Evolutionary conservation across 2,888 invertebrate genomes (phyloP).

Genomic region (Pardosa pseudoannulata): DNA sequence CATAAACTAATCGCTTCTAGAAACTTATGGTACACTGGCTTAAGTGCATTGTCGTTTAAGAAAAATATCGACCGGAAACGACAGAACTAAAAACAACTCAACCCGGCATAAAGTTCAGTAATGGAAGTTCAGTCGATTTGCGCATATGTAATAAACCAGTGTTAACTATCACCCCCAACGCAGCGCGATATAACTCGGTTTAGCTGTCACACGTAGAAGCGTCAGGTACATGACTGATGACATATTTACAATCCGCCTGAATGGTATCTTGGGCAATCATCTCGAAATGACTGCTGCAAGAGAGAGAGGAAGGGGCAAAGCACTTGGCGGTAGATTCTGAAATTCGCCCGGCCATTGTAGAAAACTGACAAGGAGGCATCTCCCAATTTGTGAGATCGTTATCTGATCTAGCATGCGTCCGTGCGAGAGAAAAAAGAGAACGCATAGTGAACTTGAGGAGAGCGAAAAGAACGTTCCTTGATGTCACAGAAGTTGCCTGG

Average conservation of each 20-base stretch:
- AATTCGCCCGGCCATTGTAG: neutral
- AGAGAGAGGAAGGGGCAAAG: neutral
- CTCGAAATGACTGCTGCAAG: too few species aligned
- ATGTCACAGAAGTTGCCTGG: neutral
- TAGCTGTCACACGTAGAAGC: neutral
- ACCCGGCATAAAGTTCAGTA: too few species aligned
- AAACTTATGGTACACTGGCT: too few species aligned
- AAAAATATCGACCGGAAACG: too few species aligned
- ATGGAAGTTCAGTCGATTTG: too few species aligned
- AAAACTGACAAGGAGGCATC: neutral
- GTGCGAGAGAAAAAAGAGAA: neutral
- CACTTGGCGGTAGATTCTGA: neutral
- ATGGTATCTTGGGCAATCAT: neutral
- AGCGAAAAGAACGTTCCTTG: neutral
- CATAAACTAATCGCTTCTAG: too few species aligned
- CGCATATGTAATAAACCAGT: neutral
- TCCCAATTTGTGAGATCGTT: slow-evolving; percentile 4
- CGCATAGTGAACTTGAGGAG: neutral
- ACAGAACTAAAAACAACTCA: too few species aligned
- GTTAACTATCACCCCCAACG: neutral
- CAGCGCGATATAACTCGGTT: neutral
- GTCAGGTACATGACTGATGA: slow-evolving; percentile 15
- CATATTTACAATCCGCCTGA: slow-evolving; percentile 13
- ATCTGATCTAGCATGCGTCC: neutral
- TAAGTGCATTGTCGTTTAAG: too few species aligned